Percentiles rank a stretch among this genome's conserved stretches.
These are phyloP conservation scores for Psococerastis gibbosa DNA, from an alignment of 2,888 invertebrate species.

Conservation along the genomic window DNA sequence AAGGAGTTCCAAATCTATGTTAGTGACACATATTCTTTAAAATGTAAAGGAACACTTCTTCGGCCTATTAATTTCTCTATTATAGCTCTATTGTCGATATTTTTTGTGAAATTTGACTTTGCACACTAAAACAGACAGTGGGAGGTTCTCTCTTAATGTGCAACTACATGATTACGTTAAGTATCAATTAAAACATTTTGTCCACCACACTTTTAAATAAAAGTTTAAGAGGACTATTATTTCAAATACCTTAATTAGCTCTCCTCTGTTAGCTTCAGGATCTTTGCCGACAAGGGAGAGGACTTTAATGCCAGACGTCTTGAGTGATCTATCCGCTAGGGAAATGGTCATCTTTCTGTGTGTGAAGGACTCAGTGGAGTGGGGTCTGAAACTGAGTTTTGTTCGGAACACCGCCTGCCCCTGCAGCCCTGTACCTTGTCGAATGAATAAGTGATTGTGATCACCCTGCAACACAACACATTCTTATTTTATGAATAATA, in stretches of 20 bases:
- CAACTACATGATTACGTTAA: slow-evolving; percentile 1
- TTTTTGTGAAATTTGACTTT: not conserved
- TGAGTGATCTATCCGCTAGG: slow-evolving; percentile 83
- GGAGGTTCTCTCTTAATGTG: slow-evolving; percentile 10
- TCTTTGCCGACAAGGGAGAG: slow-evolving; percentile 84
- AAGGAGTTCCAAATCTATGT: no score
- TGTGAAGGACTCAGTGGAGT: slow-evolving; percentile 97
- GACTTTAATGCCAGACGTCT: slow-evolving; percentile 89
- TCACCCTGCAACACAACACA: slow-evolving; percentile 68
- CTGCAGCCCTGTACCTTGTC: slow-evolving; percentile 94
- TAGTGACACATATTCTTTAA: no score
- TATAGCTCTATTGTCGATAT: no score
- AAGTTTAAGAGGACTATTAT: slow-evolving; percentile 13
- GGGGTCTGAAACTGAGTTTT: slow-evolving; percentile 92
- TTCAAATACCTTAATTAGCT: slow-evolving; percentile 78
- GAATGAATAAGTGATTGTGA: slow-evolving; percentile 92
- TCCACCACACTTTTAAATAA: slow-evolving; percentile 3
- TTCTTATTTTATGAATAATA: no score
- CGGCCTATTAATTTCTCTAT: no score
- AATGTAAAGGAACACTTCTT: no score
- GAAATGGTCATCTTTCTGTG: slow-evolving; percentile 98
- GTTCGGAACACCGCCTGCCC: slow-evolving; percentile 95
- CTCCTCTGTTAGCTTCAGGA: slow-evolving; percentile 81
- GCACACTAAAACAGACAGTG: no score
- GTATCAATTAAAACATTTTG: slow-evolving; percentile 10